Conservation (phyloP, 2,888 invertebrate genomes). For the Leptinotarsa rubiginosa region DNA sequence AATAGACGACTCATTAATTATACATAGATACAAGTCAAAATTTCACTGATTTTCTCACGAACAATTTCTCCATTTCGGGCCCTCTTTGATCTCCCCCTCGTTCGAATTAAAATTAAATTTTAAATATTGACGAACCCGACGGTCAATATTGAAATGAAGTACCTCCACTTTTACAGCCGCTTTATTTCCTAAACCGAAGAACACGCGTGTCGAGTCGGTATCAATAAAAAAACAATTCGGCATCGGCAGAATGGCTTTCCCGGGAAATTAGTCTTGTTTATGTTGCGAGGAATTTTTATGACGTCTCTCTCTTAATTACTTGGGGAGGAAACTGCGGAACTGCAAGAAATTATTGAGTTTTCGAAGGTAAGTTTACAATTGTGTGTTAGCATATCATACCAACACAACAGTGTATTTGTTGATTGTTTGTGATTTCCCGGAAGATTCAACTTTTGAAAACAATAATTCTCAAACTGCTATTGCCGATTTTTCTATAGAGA, state of each 20-base stretch:
- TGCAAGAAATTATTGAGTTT: background rate
- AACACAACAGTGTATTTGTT: constrained; percentile 15
- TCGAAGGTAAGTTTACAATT: constrained; percentile 23
- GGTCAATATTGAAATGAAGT: constrained; percentile 41
- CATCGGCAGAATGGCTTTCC: constrained; percentile 43
- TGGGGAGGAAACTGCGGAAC: background rate
- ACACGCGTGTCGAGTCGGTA: constrained; percentile 37
- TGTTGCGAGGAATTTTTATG: constrained; percentile 49
- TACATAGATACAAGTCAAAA: background rate
- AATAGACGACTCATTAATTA: too few species aligned
- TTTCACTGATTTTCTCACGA: background rate
- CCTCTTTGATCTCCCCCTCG: background rate
- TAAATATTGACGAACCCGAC: constrained; percentile 42
- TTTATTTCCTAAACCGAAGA: constrained; percentile 42
- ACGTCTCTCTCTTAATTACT: constrained; percentile 27
- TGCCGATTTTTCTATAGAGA: too few species aligned
- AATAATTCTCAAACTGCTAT: too few species aligned
- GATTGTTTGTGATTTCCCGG: constrained; percentile 36
- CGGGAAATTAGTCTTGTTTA: constrained; percentile 44
- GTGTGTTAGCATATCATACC: constrained; percentile 21
- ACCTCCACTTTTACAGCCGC: constrained; percentile 38
- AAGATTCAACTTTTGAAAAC: background rate
- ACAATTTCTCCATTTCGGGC: background rate
- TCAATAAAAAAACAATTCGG: constrained; percentile 49
- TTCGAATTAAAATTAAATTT: constrained; percentile 39